Percentiles rank a stretch among this genome's conserved stretches.
These are phyloP conservation scores for Brachionus sp. DNA, from an alignment of 1,140 invertebrate genomes.

Conservation along the genomic window DNA sequence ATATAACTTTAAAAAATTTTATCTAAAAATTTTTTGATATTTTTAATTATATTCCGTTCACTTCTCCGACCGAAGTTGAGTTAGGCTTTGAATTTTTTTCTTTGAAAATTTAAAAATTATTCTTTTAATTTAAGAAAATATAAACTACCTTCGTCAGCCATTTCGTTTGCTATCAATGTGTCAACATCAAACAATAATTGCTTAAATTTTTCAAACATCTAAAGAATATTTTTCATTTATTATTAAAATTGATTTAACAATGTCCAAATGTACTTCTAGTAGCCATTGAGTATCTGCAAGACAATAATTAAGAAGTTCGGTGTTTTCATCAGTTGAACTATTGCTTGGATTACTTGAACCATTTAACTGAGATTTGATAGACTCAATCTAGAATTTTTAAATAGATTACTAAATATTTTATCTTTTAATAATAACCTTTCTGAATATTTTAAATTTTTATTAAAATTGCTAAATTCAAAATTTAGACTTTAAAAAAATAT, in stretches of 20 bases:
- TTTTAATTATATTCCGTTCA: neutral
- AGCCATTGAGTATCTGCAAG: conserved; percentile 43
- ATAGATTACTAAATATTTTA: neutral
- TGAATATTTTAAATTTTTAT: too few species aligned
- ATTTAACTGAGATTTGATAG: conserved; percentile 18
- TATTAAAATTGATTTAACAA: neutral
- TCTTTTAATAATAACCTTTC: too few species aligned
- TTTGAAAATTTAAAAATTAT: neutral
- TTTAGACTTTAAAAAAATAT: too few species aligned
- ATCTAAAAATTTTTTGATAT: neutral
- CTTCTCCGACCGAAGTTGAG: neutral
- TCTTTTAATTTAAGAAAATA: neutral
- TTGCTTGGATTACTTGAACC: neutral
- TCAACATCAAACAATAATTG: conserved; percentile 43
- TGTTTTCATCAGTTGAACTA: conserved; percentile 24
- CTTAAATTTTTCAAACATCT: conserved; percentile 45
- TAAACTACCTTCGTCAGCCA: neutral
- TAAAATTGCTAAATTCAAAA: too few species aligned
- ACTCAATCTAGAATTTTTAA: neutral
- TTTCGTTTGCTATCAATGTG: conserved; percentile 24
- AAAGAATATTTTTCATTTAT: neutral
- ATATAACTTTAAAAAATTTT: neutral
- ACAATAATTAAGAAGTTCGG: conserved; percentile 31
- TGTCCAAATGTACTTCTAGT: neutral
- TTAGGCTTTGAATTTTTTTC: neutral